A percentile compares a stretch with the other conserved stretches of the same genome.
Evolutionary conservation across 2,888 invertebrate species (phyloP).

Genomic region (Drosophila picticornis): DNA sequence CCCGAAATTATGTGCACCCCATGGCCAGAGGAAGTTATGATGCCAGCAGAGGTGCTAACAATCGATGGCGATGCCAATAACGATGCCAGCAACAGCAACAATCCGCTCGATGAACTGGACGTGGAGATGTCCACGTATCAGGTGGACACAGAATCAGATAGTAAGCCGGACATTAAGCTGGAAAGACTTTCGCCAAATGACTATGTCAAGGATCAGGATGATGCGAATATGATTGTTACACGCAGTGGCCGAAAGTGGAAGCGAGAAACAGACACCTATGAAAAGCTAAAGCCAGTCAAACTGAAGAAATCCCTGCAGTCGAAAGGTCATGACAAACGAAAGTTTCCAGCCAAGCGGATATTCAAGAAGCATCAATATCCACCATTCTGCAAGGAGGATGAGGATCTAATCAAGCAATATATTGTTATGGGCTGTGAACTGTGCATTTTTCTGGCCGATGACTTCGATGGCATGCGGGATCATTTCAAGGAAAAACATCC

Average conservation of each 20-base stretch:
- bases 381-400: slow-evolving; percentile 73
- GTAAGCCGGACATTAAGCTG: slow-evolving; percentile 50
- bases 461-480: slow-evolving; percentile 80
- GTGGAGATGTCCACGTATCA: slow-evolving; percentile 47
- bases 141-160: slow-evolving; percentile 26
- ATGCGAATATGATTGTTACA: slow-evolving; percentile 63
- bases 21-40: slow-evolving; percentile 71
- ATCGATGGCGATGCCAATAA: slow-evolving; percentile 49
- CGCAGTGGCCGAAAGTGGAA: slow-evolving; percentile 59
- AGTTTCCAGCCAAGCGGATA: slow-evolving; percentile 32
- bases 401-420: slow-evolving; percentile 81
- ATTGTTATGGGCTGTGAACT: slow-evolving; percentile 84
- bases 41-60: slow-evolving; percentile 65
- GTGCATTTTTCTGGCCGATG: slow-evolving; percentile 77
- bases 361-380: slow-evolving; percentile 69
- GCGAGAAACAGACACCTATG: slow-evolving; percentile 35
- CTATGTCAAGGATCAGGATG: slow-evolving; percentile 41
- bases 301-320: slow-evolving; percentile 35
- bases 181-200: slow-evolving; percentile 58
- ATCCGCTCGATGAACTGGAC: slow-evolving; percentile 76
- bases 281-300: slow-evolving; percentile 34
- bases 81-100: slow-evolving; percentile 46
- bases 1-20: slow-evolving; percentile 47
- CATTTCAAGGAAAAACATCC: slow-evolving; percentile 82
- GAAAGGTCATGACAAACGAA: slow-evolving; percentile 39